Percentiles rank a stretch among this genome's conserved stretches.
phyloP scores from a whole-genome alignment of 53 echinoderm and acorn worm species.

The Zoroaster sp. region DNA sequence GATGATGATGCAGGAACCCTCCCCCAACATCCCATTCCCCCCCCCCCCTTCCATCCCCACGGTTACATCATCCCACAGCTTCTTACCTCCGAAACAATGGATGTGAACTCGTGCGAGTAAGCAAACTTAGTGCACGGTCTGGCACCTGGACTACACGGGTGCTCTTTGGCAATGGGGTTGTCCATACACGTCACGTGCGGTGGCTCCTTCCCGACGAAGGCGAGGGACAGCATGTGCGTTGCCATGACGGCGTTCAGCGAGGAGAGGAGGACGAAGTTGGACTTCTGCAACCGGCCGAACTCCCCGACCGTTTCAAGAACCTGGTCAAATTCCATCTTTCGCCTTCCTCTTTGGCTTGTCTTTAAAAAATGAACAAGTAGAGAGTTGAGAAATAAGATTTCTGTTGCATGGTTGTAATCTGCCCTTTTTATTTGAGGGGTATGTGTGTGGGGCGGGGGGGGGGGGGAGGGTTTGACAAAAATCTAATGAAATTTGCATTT shows the following conservation, averaged over 20 bases:
- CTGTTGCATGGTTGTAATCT: too few species aligned
- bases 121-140: slow-evolving; percentile 56
- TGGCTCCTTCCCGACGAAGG: slow-evolving; percentile 71
- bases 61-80: too few species aligned
- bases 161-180: slow-evolving; percentile 12
- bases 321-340: slow-evolving; percentile 69
- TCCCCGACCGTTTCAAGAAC: slow-evolving; percentile 67
- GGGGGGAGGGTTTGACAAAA: too few species aligned
- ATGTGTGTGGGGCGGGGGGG: too few species aligned
- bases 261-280: slow-evolving; percentile 42
- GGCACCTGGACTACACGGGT: slow-evolving; percentile 39
- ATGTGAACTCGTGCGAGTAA: slow-evolving; percentile 74
- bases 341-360: too few species aligned
- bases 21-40: background rate
- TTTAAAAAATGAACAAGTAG: too few species aligned
- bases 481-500: too few species aligned
- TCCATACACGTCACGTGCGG: background rate
- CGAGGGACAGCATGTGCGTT: slow-evolving; percentile 75
- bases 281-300: slow-evolving; percentile 68
- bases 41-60: too few species aligned
- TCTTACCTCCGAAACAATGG: slow-evolving; percentile 79
- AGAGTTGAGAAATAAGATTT: too few species aligned
- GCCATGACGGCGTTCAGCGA: slow-evolving; percentile 58
- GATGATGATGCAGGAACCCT: too few species aligned
- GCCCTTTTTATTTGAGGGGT: too few species aligned